Percentiles rank a stretch among this genome's conserved stretches.
phyloP scores from a whole-genome alignment of 2,888 invertebrate genomes.

The Cremastinae sp. region DNA sequence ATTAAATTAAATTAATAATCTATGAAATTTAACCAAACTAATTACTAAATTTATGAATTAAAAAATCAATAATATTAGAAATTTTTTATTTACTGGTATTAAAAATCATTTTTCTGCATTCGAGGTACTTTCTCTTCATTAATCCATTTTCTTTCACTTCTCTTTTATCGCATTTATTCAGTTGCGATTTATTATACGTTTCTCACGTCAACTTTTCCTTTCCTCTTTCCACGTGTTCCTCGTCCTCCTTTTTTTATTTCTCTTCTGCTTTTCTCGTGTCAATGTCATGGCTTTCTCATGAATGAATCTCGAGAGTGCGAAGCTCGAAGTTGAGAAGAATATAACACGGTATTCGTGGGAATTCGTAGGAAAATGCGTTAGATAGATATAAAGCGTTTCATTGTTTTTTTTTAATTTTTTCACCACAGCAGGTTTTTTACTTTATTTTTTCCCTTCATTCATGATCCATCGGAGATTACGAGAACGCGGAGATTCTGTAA shows the following conservation, averaged over 20 bases:
- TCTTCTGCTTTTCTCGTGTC: constrained; percentile 8
- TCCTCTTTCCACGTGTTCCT: not conserved
- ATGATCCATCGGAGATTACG: constrained; percentile 56
- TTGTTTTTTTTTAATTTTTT: constrained; percentile 63
- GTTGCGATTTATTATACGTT: constrained; percentile 2
- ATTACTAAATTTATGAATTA: too few relatives aligned
- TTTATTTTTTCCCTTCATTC: constrained; percentile 37
- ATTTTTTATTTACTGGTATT: too few relatives aligned
- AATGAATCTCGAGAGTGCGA: constrained; percentile 23
- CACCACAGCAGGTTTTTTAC: not conserved
- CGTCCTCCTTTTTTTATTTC: not conserved
- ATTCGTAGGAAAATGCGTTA: constrained; percentile 64
- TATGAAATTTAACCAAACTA: too few relatives aligned
- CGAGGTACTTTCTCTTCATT: constrained; percentile 14
- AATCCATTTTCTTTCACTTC: constrained; percentile 7
- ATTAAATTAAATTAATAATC: too few relatives aligned
- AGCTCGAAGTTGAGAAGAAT: constrained; percentile 31
- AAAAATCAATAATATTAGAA: too few relatives aligned
- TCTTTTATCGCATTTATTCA: constrained; percentile 7
- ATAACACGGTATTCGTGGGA: constrained; percentile 49
- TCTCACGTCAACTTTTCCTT: constrained; percentile 28
- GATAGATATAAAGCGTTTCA: constrained; percentile 69
- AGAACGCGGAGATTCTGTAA: constrained; percentile 63
- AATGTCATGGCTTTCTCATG: constrained; percentile 46
- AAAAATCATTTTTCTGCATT: constrained; percentile 1